Percentiles rank a stretch among this genome's conserved stretches.
These are phyloP conservation scores for Syngnathus floridae DNA, from an alignment of 2,113 vertebrate genomes.

Conservation along the genomic window DNA sequence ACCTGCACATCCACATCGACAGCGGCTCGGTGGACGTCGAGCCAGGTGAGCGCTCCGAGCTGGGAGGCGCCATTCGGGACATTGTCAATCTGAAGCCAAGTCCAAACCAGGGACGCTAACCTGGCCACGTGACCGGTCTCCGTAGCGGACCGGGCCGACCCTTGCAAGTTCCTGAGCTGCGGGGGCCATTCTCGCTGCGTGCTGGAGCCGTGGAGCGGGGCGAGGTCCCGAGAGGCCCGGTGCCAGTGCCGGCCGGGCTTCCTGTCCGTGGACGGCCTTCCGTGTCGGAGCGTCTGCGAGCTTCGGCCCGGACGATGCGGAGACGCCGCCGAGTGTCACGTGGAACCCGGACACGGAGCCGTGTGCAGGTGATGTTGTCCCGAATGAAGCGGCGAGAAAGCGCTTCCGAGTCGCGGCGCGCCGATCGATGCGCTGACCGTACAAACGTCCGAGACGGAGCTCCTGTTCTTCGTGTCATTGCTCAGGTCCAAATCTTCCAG, in stretches of 20 bases:
- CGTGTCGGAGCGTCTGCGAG: constrained; percentile 75
- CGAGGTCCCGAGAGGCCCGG: constrained; percentile 65
- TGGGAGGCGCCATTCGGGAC: no score
- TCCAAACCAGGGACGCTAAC: background rate
- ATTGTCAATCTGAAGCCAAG: no score
- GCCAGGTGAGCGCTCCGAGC: constrained; percentile 26
- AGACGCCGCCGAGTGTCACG: constrained; percentile 65
- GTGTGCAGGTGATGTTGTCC: constrained; percentile 76
- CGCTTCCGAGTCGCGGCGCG: no score
- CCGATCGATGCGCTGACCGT: no score
- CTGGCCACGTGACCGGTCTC: background rate
- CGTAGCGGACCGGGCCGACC: constrained; percentile 81
- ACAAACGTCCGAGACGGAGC: no score
- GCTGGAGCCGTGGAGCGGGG: constrained; percentile 36
- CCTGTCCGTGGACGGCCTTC: constrained; percentile 56
- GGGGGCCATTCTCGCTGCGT: constrained; percentile 74
- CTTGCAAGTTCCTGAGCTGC: constrained; percentile 87
- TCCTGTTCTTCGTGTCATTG: background rate
- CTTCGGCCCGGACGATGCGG: constrained; percentile 67
- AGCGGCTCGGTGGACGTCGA: constrained; percentile 77
- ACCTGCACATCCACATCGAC: constrained; percentile 82
- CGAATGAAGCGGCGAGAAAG: background rate
- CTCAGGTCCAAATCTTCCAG: background rate
- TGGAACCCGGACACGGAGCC: constrained; percentile 71
- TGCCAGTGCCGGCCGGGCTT: constrained; percentile 77